A percentile compares a stretch with the other conserved stretches of the same genome.
phyloP scores from a whole-genome alignment of 2,797 vertebrate species.

The Mormyrops attenuatus region DNA sequence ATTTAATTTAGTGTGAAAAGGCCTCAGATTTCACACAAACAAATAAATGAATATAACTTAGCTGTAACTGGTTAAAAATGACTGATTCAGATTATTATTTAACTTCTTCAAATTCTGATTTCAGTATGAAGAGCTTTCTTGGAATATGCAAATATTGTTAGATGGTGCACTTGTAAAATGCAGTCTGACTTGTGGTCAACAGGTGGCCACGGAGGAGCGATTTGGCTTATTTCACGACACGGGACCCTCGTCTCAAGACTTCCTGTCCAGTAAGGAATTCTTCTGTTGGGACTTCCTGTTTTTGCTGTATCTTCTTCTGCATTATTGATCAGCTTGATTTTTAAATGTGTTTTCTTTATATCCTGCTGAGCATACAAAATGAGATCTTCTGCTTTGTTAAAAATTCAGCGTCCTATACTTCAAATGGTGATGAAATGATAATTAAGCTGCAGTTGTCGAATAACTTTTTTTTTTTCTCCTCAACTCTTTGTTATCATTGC shows the following conservation, averaged over 20 bases:
- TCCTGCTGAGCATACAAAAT: neutral
- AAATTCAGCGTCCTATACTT: neutral
- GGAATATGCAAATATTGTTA: neutral
- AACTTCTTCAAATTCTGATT: neutral
- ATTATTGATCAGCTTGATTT: neutral
- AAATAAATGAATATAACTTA: neutral
- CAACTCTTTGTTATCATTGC: neutral
- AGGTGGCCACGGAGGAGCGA: slow-evolving; percentile 68
- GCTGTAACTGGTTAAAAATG: neutral
- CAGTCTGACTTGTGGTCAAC: neutral
- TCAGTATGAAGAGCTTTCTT: neutral
- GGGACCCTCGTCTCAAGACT: slow-evolving; percentile 68
- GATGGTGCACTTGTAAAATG: neutral
- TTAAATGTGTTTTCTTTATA: neutral
- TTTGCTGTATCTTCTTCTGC: neutral
- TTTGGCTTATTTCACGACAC: slow-evolving; percentile 67
- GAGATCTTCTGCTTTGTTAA: neutral
- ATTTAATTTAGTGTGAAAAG: neutral
- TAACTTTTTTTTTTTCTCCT: neutral
- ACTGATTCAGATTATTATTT: neutral
- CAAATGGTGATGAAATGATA: neutral
- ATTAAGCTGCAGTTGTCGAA: neutral
- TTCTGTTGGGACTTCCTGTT: neutral
- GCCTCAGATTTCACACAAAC: neutral
- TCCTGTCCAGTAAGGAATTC: slow-evolving; percentile 71